Evolutionary conservation across 1,140 invertebrate species (phyloP), one percentile per base, ranked within the genome.

Genomic region (Diplogasteroides magnus): DNA sequence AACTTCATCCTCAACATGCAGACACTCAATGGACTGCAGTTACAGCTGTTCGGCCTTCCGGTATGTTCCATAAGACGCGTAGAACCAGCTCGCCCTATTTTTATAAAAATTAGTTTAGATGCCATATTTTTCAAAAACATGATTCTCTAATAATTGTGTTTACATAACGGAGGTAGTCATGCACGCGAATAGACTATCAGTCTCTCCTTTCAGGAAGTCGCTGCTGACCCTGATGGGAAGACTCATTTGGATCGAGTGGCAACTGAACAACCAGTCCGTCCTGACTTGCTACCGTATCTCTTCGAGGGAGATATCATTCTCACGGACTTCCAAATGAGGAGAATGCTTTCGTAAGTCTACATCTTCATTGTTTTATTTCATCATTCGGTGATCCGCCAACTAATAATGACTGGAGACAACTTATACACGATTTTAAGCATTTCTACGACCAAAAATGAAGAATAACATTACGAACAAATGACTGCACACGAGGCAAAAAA

Each of bases 231-330:
- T 19, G 6, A 6, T 48, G 37, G 37, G 19, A 6, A 48, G 37
- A 11, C 37, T 19, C 19, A 48, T 48, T 19, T 48, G 6, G 37
- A 48, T 19, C 6, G 6, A 11, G 37, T 48, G 37, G 37, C 6
- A 6, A 48, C 6, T 19, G 37, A 48, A 48, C 6, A 48, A 48
- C 32, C 66, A 56, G 23, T n/a, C 2, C 65, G 65, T 28, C 69
- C 69, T n/a, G 69, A 71, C 28, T 29, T 65, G 28, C 57, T 71
- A 15, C 69, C 69, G 15, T 66, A 71, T 31, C 57, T 71, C 0
- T 71, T 61, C 23, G 63, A 71, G 60, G 69, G 69, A 71, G 69
- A 71, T 27, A 61, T 71, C 37, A 60, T 71, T 19, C 27, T 71
- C 13, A 71, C 62, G 19, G 69, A 71, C 31, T 29, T 61, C 2